Percentiles rank a stretch among this genome's conserved stretches.
Evolutionary conservation across 2,113 vertebrate species (phyloP).

Genomic region (Semnopithecus entellus): DNA sequence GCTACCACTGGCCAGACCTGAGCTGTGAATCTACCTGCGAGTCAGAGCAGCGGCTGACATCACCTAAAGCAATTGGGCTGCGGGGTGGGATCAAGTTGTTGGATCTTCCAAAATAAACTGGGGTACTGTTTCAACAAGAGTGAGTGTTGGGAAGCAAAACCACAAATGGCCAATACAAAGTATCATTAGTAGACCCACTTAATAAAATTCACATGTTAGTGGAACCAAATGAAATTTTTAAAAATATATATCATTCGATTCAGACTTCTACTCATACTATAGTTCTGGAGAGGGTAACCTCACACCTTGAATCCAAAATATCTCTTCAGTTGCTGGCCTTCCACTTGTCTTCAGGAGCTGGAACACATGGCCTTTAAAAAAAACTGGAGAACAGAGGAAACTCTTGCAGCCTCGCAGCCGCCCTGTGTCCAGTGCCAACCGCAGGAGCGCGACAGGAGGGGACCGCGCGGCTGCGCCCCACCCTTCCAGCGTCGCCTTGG

Average conservation of each 20-base stretch:
- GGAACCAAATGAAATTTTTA: background rate
- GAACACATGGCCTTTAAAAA: background rate
- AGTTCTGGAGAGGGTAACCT: background rate
- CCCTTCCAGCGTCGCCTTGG: background rate
- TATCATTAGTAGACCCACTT: background rate
- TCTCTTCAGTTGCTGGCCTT: background rate
- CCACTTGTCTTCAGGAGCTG: background rate
- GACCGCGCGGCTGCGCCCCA: background rate
- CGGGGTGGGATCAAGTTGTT: background rate
- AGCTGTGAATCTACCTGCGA: background rate
- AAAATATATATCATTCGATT: background rate
- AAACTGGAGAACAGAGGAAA: background rate
- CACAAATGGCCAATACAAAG: background rate
- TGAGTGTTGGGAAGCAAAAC: background rate
- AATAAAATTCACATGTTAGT: background rate
- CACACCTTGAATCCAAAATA: background rate
- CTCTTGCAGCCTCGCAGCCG: background rate
- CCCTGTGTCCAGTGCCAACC: rapidly evolving
- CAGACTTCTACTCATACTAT: background rate
- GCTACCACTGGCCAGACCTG: background rate
- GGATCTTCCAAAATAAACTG: background rate
- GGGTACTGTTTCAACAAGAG: too few relatives aligned
- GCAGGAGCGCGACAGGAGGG: background rate
- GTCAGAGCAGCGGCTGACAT: background rate
- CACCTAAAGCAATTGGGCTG: background rate